Conservation (phyloP, 2,888 invertebrate genomes). For the Dicranocentrus wangi region DNA sequence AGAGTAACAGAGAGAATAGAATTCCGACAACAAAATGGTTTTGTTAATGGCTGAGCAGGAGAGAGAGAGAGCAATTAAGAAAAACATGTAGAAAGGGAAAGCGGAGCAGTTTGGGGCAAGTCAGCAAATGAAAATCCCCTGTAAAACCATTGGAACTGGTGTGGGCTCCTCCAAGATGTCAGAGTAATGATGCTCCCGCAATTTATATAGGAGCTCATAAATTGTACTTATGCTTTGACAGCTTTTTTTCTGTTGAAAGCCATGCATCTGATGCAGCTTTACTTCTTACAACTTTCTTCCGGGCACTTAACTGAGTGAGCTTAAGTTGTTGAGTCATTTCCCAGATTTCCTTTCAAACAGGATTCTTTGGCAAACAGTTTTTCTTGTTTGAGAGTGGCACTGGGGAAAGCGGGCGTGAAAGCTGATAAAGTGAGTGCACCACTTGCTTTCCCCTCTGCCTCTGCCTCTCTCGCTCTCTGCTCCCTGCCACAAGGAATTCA, state of each 20-base stretch:
- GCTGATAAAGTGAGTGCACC: conserved; percentile 4
- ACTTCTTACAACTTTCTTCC: conserved; percentile 49
- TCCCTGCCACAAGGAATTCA: conserved; percentile 1
- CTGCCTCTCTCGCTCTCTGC: no score
- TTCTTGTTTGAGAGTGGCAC: conserved; percentile 4
- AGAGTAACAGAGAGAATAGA: no score
- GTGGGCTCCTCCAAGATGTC: no score
- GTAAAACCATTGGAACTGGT: no score
- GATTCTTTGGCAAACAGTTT: conserved; percentile 24
- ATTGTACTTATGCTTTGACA: neutral
- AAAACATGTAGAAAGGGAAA: no score
- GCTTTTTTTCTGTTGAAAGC: neutral
- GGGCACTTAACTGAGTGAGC: conserved; percentile 43
- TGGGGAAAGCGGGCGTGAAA: conserved; percentile 18
- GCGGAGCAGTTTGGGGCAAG: no score
- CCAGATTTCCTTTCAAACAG: conserved; percentile 41
- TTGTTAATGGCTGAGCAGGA: no score
- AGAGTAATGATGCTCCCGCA: no score
- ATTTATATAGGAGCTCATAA: conserved; percentile 7
- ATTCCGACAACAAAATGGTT: no score
- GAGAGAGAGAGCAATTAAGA: no score
- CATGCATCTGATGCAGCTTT: neutral
- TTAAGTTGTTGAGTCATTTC: conserved; percentile 56
- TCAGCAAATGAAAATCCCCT: no score
- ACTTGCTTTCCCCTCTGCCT: neutral